These are phyloP conservation scores for Cyanoliseus patagonus DNA, from an alignment of 2,113 vertebrate species.

Conservation along the genomic window DNA sequence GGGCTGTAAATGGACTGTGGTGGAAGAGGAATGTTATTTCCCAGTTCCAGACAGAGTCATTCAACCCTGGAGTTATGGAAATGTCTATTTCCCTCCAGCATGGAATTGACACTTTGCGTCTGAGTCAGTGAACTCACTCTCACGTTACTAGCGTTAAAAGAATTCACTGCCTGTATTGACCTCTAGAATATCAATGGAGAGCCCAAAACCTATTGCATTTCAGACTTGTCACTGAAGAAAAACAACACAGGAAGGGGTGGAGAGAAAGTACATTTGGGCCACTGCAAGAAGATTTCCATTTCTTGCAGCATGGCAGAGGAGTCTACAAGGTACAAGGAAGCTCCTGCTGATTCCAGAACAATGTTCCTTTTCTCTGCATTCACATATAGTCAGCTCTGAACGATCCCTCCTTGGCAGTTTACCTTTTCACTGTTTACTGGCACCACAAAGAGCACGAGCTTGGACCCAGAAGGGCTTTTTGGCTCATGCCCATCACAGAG, in stretches of 20 bases:
- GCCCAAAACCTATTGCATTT: background rate
- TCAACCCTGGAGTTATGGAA: background rate
- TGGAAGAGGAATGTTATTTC: background rate
- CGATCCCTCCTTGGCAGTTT: background rate
- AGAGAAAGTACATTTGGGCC: background rate
- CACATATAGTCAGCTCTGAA: background rate
- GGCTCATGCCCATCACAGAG: background rate
- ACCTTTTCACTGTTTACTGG: background rate
- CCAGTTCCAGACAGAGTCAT: background rate
- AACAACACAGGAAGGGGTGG: background rate
- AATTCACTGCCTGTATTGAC: background rate
- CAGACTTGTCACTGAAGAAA: background rate
- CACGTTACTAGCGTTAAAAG: background rate
- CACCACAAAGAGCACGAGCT: background rate
- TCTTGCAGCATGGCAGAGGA: background rate
- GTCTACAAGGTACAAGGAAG: accelerated
- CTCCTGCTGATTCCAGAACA: background rate
- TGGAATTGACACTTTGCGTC: background rate
- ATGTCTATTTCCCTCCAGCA: background rate
- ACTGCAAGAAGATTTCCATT: background rate
- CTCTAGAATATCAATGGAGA: background rate
- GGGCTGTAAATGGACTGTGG: background rate
- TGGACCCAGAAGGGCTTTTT: background rate
- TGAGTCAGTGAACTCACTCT: background rate
- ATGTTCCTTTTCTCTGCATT: background rate